Evolutionary conservation across 92 coral and sea anemone genomes (phyloP).

Genomic region (Chrysogorgia sp.): DNA sequence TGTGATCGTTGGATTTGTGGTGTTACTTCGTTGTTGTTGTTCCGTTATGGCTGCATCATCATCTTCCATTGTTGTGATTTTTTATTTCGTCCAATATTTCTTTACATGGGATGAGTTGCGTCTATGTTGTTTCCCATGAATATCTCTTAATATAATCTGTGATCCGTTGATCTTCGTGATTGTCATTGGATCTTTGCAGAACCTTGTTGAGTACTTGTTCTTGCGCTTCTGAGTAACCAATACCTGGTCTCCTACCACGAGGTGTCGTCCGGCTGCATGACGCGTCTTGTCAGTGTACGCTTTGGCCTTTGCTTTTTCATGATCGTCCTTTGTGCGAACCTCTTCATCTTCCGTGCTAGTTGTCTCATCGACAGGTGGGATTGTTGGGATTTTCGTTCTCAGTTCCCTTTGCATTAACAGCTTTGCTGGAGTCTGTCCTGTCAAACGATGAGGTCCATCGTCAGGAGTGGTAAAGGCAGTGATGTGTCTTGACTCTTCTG

Average conservation of each 20-base stretch:
- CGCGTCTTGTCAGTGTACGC: slow-evolving; percentile 28
- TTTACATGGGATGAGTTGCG: slow-evolving; percentile 46
- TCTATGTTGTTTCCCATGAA: slow-evolving; percentile 33
- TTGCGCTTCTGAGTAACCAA: slow-evolving; percentile 33
- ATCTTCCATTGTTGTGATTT: slow-evolving; percentile 9
- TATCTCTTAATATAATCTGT: slow-evolving; percentile 15
- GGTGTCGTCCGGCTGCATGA: slow-evolving; percentile 17
- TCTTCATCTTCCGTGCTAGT: neutral
- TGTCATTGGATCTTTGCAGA: slow-evolving; percentile 38
- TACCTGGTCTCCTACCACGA: slow-evolving; percentile 38
- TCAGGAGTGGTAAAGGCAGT: too few relatives aligned
- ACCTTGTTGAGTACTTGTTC: slow-evolving; percentile 41
- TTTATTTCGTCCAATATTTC: slow-evolving; percentile 3
- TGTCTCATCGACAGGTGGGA: too few relatives aligned
- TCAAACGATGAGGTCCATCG: too few relatives aligned
- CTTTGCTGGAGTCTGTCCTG: slow-evolving; percentile 34
- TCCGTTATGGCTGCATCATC: slow-evolving; percentile 17
- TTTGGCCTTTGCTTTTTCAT: slow-evolving; percentile 22
- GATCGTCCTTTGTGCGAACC: neutral
- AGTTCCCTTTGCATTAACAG: slow-evolving; percentile 13
- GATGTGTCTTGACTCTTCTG: slow-evolving; percentile 64
- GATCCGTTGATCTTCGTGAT: slow-evolving; percentile 24
- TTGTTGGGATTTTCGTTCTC: too few relatives aligned
- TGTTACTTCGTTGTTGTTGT: neutral
- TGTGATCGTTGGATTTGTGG: slow-evolving; percentile 10